Evolutionary conservation across 2,797 vertebrate genomes (phyloP).

Genomic region (Premnoplex brunnescens): DNA sequence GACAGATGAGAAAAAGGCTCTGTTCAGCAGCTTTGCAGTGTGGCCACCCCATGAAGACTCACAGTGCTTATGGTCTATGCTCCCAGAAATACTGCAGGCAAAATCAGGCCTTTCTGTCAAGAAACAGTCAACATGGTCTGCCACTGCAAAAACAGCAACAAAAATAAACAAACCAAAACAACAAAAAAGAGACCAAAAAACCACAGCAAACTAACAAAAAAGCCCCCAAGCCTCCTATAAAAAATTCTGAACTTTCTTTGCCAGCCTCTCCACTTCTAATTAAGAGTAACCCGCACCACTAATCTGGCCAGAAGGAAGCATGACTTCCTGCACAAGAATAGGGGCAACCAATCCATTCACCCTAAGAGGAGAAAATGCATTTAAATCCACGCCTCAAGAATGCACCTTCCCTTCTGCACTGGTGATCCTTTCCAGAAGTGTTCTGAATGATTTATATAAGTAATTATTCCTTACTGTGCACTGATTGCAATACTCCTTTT

Average conservation of each 20-base stretch:
- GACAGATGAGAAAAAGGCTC: background rate
- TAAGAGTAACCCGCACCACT: background rate
- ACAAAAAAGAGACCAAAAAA: background rate
- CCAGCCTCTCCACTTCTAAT: background rate
- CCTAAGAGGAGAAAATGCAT: background rate
- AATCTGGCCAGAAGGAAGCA: background rate
- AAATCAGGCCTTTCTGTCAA: background rate
- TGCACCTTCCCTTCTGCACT: background rate
- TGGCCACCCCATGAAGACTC: background rate
- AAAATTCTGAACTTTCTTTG: background rate
- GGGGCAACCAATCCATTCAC: background rate
- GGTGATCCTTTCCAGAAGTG: background rate
- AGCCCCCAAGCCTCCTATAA: rapidly evolving
- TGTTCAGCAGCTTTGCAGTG: background rate
- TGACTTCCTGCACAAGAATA: background rate
- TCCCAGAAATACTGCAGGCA: background rate
- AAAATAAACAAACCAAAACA: too few species aligned
- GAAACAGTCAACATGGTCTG: background rate
- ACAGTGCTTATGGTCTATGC: background rate
- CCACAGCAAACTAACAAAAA: background rate
- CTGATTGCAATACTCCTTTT: background rate
- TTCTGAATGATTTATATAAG: background rate
- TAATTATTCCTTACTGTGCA: background rate
- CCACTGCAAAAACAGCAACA: background rate
- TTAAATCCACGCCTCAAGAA: background rate